phyloP scores from a whole-genome alignment of 2,797 vertebrate species.

The Microctenopoma stevenorrisi region DNA sequence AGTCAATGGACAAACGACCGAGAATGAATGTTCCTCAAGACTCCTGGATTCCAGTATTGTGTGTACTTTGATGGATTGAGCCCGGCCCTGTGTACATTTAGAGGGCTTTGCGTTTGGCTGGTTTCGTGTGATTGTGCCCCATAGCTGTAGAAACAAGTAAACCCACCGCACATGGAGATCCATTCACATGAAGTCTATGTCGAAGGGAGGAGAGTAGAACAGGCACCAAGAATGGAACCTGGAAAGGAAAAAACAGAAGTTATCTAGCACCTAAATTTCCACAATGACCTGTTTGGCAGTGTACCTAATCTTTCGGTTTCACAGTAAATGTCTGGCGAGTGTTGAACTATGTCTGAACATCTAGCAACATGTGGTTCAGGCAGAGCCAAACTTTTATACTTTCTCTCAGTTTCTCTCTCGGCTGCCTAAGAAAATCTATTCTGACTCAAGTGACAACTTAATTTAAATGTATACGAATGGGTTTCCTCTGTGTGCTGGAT shows the following conservation, averaged over 20 bases:
- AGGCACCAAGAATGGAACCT: neutral
- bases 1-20: slow-evolving; percentile 75
- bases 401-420: slow-evolving; percentile 8
- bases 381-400: neutral
- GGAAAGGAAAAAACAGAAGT: neutral
- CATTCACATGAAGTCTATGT: slow-evolving; percentile 15
- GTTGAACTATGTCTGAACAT: neutral
- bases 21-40: slow-evolving; percentile 77
- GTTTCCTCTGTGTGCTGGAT: slow-evolving; percentile 24
- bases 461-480: slow-evolving; percentile 46
- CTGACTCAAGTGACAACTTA: neutral
- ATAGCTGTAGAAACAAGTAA: slow-evolving; percentile 53
- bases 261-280: neutral
- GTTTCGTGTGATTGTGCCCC: slow-evolving; percentile 71
- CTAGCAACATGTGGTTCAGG: neutral
- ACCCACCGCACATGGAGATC: slow-evolving; percentile 19
- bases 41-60: slow-evolving; percentile 73
- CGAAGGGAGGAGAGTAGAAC: neutral
- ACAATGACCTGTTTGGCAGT: neutral
- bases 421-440: neutral
- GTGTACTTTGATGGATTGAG: slow-evolving; percentile 70
- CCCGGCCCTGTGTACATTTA: slow-evolving; percentile 70
- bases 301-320: neutral
- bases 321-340: neutral
- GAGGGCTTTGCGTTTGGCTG: slow-evolving; percentile 71